These are phyloP conservation scores for Rynchops niger DNA, from an alignment of 2,113 vertebrate genomes.

Conservation along the genomic window DNA sequence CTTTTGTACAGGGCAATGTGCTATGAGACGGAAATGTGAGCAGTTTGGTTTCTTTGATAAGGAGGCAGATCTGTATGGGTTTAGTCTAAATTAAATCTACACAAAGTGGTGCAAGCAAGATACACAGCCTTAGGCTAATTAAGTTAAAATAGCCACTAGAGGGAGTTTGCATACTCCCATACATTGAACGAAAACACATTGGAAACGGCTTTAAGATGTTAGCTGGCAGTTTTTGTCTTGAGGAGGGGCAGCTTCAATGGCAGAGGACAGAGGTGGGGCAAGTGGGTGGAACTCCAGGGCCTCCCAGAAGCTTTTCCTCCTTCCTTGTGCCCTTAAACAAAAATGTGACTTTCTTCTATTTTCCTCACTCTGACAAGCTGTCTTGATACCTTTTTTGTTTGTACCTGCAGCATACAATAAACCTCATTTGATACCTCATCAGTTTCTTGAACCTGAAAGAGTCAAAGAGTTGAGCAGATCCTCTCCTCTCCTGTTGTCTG, in stretches of 20 bases:
- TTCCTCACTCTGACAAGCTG: not conserved
- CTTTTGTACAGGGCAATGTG: not conserved
- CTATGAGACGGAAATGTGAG: not conserved
- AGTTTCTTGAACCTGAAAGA: constrained; percentile 68
- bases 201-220: not conserved
- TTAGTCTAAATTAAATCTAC: not conserved
- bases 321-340: not conserved
- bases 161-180: not conserved
- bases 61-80: not conserved
- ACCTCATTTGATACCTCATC: constrained; percentile 54
- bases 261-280: not conserved
- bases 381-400: not conserved
- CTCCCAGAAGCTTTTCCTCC: not conserved
- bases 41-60: not conserved
- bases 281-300: not conserved
- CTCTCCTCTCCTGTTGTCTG: constrained; percentile 69
- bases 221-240: not conserved
- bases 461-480: constrained; percentile 75
- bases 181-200: not conserved
- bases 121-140: not conserved
- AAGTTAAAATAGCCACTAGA: constrained; percentile 10
- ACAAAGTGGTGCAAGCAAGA: not conserved
- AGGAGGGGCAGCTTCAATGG: not conserved
- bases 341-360: not conserved
- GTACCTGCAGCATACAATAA: constrained; percentile 67